phyloP scores from a whole-genome alignment of 2,797 vertebrate genomes.

The Catamblyrhynchus diadema region DNA sequence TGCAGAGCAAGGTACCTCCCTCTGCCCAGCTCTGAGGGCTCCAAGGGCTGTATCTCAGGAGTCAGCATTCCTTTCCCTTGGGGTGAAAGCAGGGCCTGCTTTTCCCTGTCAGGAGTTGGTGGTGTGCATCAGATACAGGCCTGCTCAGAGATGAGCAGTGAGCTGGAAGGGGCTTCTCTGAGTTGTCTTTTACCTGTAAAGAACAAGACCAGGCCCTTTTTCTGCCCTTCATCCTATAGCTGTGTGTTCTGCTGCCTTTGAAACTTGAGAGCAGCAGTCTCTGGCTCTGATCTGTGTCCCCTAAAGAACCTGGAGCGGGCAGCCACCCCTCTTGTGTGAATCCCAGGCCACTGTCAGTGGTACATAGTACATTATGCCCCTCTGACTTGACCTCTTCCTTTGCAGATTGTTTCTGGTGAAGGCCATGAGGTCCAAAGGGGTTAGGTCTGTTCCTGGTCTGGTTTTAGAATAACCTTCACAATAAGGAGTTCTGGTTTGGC shows the following conservation, averaged over 20 bases:
- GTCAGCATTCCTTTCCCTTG: background rate
- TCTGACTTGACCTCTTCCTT: constrained; percentile 60
- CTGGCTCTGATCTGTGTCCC: background rate
- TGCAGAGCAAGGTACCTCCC: constrained; percentile 87
- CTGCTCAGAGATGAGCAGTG: background rate
- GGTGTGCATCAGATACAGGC: background rate
- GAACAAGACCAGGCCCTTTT: background rate
- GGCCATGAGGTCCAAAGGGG: constrained; percentile 67
- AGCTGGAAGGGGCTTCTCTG: background rate
- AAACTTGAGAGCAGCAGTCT: background rate
- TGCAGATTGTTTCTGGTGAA: constrained; percentile 70
- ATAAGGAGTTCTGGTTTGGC: constrained; percentile 66
- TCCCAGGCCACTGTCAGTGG: background rate
- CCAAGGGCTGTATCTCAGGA: background rate
- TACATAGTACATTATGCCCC: constrained; percentile 6
- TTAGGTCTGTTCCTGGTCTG: constrained; percentile 68
- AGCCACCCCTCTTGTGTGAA: background rate
- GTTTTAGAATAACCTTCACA: constrained; percentile 63
- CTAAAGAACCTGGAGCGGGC: background rate
- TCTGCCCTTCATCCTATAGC: background rate
- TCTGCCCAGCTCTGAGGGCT: background rate
- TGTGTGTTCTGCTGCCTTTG: background rate
- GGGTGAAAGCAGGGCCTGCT: background rate
- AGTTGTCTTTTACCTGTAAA: background rate
- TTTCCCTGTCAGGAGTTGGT: background rate